Evolutionary conservation across 2,888 invertebrate genomes (phyloP).

Genomic region (Thalpophila matura): DNA sequence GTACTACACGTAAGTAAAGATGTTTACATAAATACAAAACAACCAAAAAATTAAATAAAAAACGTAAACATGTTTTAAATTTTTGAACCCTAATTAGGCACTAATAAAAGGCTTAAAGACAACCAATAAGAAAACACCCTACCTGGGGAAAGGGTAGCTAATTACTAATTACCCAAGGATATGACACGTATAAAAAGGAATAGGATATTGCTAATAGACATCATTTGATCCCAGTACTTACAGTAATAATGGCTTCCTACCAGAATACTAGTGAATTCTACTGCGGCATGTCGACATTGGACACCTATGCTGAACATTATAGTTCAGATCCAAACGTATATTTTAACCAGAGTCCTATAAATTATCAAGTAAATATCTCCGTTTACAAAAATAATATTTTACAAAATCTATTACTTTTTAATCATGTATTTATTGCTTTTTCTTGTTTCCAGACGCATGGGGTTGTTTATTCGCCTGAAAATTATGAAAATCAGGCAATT

Average conservation of each 20-base stretch:
- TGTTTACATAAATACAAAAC: slow-evolving; percentile 9
- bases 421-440: slow-evolving; percentile 1
- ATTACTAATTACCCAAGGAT: slow-evolving; percentile 61
- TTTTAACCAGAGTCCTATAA: not conserved
- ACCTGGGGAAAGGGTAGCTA: slow-evolving; percentile 60
- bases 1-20: slow-evolving; percentile 1
- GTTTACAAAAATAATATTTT: not conserved
- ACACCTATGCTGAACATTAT: slow-evolving; percentile 37
- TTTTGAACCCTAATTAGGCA: slow-evolving; percentile 25
- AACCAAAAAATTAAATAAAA: not conserved
- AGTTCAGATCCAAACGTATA: slow-evolving; percentile 12
- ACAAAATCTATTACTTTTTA: not conserved
- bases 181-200: slow-evolving; percentile 59
- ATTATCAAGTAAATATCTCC: slow-evolving; percentile 25
- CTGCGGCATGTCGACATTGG: slow-evolving; percentile 16
- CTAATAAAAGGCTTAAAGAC: slow-evolving; percentile 46
- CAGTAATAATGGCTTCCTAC: slow-evolving; percentile 61
- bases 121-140: slow-evolving; percentile 42
- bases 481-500: not conserved
- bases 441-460: slow-evolving; percentile 18
- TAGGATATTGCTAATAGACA: slow-evolving; percentile 31
- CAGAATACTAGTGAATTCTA: slow-evolving; percentile 51
- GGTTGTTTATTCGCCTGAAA: not conserved
- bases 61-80: slow-evolving; percentile 21
- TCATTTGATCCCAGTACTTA: slow-evolving; percentile 68